Percentiles rank a stretch among this genome's conserved stretches.
Evolutionary conservation across 1,140 invertebrate species (phyloP).

Genomic region (Hylaeus volcanicus): DNA sequence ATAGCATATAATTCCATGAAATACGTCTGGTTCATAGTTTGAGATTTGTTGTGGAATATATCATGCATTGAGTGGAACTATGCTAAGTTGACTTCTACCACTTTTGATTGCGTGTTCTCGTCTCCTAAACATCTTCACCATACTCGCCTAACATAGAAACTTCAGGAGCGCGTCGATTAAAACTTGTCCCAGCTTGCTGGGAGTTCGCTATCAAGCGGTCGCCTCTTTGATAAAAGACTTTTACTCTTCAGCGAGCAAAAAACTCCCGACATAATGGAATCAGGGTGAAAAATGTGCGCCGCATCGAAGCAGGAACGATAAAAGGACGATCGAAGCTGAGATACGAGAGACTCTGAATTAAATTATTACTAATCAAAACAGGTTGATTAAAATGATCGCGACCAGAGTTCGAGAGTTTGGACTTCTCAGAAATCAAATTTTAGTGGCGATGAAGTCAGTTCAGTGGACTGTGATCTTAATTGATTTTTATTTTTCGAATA

Average conservation of each 20-base stretch:
- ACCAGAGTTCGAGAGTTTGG: too few relatives aligned
- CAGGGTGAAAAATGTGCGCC: background rate
- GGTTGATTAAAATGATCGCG: background rate
- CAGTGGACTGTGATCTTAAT: too few relatives aligned
- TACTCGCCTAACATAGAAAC: background rate
- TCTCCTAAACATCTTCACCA: background rate
- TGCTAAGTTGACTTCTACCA: background rate
- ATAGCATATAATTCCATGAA: background rate
- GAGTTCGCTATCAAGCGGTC: background rate
- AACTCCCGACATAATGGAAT: background rate
- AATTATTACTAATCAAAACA: background rate
- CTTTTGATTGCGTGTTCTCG: background rate
- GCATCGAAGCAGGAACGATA: too few relatives aligned
- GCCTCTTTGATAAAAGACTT: background rate
- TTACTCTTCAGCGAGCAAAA: background rate
- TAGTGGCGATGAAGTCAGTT: too few relatives aligned
- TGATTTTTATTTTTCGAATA: too few relatives aligned
- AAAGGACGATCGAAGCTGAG: background rate
- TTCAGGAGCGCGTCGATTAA: slow-evolving; percentile 4
- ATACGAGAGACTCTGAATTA: background rate
- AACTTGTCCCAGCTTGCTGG: background rate
- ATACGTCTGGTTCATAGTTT: background rate
- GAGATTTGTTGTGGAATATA: background rate
- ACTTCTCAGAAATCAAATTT: too few relatives aligned
- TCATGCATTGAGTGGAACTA: background rate